Evolutionary conservation across 2,113 vertebrate genomes (phyloP).

Genomic region (Telmatochromis sp.): DNA sequence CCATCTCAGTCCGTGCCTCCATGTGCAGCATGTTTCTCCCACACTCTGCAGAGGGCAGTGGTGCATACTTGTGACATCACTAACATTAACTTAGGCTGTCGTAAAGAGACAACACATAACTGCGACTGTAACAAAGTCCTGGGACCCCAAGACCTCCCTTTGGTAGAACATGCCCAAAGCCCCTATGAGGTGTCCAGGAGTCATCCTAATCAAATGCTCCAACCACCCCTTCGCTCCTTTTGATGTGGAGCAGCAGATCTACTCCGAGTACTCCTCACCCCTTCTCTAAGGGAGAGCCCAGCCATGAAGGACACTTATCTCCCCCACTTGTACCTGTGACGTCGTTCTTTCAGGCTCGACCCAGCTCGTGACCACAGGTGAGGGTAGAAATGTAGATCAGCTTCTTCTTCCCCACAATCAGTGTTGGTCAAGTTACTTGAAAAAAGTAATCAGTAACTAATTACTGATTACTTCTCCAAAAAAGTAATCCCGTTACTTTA

Average conservation of each 20-base stretch:
- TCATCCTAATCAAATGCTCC: rapidly evolving
- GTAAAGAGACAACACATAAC: rapidly evolving
- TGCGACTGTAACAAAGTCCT: not conserved
- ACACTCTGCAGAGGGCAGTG: not conserved
- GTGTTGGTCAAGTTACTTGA: too few relatives aligned
- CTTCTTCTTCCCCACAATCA: not conserved
- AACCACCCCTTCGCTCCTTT: not conserved
- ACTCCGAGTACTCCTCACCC: rapidly evolving
- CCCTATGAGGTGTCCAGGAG: not conserved
- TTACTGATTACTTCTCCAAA: too few relatives aligned
- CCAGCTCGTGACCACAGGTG: not conserved
- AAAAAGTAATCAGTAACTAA: too few relatives aligned
- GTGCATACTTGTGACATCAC: not conserved
- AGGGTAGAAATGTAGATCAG: not conserved
- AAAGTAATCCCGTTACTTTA: too few relatives aligned
- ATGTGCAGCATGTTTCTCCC: not conserved
- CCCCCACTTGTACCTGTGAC: not conserved
- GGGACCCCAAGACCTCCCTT: rapidly evolving
- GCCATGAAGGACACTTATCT: not conserved
- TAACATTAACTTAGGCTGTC: not conserved
- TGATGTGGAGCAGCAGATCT: not conserved
- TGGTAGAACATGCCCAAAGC: rapidly evolving
- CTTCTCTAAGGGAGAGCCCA: not conserved
- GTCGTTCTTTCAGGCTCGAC: not conserved
- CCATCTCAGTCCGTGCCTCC: not conserved